These are phyloP conservation scores for Epirrhoe tristata DNA, from an alignment of 2,888 invertebrate genomes.

Conservation along the genomic window DNA sequence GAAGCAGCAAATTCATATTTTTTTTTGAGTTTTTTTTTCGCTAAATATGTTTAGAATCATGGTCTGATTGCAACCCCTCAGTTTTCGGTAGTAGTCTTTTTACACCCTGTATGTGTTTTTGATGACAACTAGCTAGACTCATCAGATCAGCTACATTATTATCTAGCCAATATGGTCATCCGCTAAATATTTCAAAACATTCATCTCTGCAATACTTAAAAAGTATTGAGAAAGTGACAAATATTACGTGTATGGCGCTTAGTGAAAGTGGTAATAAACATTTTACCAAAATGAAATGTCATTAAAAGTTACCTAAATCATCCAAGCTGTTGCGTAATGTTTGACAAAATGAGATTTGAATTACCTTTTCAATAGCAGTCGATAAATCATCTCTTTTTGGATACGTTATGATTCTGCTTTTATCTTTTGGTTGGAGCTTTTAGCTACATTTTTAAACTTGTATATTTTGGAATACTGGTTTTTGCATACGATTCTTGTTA, in stretches of 20 bases:
- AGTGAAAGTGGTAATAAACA: conserved; percentile 32
- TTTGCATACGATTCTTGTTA: too few species aligned
- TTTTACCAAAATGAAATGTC: conserved; percentile 30
- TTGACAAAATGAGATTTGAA: conserved; percentile 13
- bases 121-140: too few species aligned
- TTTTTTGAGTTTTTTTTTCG: too few species aligned
- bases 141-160: too few species aligned
- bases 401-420: conserved; percentile 14
- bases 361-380: conserved; percentile 7
- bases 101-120: too few species aligned
- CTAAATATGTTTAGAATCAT: too few species aligned
- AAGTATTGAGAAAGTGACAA: conserved; percentile 30
- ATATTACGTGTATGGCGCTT: conserved; percentile 27
- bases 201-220: background rate
- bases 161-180: background rate
- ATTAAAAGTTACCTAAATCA: conserved; percentile 19
- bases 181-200: background rate
- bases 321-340: conserved; percentile 17
- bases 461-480: too few species aligned
- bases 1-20: too few species aligned
- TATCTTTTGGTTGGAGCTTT: background rate
- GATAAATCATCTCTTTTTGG: conserved; percentile 11
- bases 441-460: too few species aligned
- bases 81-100: too few species aligned
- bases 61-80: too few species aligned